These are phyloP conservation scores for Mormyrus lacerda DNA, from an alignment of 2,113 vertebrate genomes.

Conservation along the genomic window DNA sequence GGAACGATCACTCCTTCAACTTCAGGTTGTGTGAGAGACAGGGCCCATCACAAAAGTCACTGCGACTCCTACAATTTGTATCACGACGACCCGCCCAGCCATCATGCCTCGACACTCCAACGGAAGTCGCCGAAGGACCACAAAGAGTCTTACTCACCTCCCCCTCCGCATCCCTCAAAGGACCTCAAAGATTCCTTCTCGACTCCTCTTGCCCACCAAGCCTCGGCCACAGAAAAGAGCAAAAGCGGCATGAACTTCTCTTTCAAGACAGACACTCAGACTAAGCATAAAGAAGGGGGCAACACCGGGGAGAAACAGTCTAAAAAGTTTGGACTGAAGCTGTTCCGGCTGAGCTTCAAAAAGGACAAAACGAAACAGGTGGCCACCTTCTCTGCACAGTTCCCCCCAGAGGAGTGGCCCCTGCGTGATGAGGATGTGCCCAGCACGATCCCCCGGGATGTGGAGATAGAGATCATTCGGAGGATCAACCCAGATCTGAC, in stretches of 20 bases:
- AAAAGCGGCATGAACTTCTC: conserved; percentile 82
- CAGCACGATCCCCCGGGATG: conserved; percentile 81
- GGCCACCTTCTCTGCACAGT: conserved; percentile 93
- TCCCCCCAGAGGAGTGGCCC: conserved; percentile 95
- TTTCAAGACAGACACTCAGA: conserved; percentile 85
- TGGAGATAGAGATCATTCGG: conserved; percentile 96
- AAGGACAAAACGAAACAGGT: conserved; percentile 95
- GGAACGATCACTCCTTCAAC: conserved; percentile 83
- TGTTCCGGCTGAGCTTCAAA: conserved; percentile 94
- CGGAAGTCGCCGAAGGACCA: conserved; percentile 82
- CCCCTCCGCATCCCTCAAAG: conserved; percentile 59
- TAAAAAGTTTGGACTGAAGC: conserved; percentile 92
- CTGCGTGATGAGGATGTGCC: conserved; percentile 87
- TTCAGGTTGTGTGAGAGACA: conserved; percentile 82
- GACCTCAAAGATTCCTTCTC: conserved; percentile 72
- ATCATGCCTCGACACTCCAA: conserved; percentile 86
- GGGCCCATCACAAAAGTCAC: conserved; percentile 83
- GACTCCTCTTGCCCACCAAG: conserved; percentile 70
- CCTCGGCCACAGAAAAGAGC: conserved; percentile 72
- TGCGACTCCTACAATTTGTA: conserved; percentile 83
- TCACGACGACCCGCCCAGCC: conserved; percentile 79
- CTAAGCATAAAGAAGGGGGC: conserved; percentile 72
- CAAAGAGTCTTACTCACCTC: conserved; percentile 64
- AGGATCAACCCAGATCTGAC: conserved; percentile 97
- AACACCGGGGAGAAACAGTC: conserved; percentile 75